These are phyloP conservation scores for Dioctria linearis DNA, from an alignment of 2,888 invertebrate species.

Conservation along the genomic window DNA sequence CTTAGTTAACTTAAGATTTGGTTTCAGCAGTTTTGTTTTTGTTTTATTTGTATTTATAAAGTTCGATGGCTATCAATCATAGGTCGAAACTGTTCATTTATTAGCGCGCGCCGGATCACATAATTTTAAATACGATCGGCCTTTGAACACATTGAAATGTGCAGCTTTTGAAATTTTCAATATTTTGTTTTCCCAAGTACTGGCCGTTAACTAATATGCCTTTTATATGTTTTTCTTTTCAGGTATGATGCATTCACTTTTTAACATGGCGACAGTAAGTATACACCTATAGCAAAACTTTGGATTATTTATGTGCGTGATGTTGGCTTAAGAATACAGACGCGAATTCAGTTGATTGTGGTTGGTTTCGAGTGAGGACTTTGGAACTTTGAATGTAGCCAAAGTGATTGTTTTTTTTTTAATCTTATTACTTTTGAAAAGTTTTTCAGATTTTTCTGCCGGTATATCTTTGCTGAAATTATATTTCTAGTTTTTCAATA, in stretches of 20 bases:
- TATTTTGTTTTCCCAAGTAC: background rate
- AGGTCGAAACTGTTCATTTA: background rate
- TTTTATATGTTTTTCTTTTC: conserved; percentile 19
- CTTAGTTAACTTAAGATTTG: background rate
- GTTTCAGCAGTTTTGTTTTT: background rate
- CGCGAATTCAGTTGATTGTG: too few species aligned
- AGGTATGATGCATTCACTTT: conserved; percentile 37
- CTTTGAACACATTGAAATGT: background rate
- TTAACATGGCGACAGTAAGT: conserved; percentile 22
- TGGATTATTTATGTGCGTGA: background rate
- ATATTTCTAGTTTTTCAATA: too few species aligned
- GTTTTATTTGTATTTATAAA: background rate
- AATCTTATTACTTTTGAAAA: too few species aligned
- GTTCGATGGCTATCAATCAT: background rate
- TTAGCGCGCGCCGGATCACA: background rate
- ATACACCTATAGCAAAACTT: conserved; percentile 5
- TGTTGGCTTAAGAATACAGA: background rate
- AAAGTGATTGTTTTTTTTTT: too few species aligned
- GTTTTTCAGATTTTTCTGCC: too few species aligned
- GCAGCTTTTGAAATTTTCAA: background rate
- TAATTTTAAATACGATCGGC: background rate
- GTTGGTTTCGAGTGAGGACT: too few species aligned
- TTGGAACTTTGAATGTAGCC: too few species aligned
- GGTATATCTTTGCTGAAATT: too few species aligned
- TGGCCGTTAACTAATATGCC: background rate